Percentiles rank a stretch among this genome's conserved stretches.
Conservation (phyloP, 2,113 vertebrate genomes). For the Brienomyrus brachyistius region DNA sequence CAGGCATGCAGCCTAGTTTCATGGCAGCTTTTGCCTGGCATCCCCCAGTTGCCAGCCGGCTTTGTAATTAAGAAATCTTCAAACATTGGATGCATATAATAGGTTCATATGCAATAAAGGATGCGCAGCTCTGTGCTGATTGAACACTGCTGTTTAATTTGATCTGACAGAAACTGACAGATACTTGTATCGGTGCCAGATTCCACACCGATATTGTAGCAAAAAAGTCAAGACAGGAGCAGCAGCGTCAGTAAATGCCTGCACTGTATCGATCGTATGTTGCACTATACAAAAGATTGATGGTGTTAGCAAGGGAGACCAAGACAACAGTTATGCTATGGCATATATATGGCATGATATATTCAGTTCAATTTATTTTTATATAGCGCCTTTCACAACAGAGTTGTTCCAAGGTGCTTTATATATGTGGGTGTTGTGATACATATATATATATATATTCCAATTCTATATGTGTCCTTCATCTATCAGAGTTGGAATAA, state of each 20-base stretch:
- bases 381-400: neutral
- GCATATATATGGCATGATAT: neutral
- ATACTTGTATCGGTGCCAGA: neutral
- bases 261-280: neutral
- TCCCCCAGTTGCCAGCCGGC: neutral
- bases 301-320: neutral
- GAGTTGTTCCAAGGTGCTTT: neutral
- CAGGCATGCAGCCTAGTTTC: neutral
- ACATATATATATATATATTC: neutral
- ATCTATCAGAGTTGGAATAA: neutral
- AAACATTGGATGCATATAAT: neutral
- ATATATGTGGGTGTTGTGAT: neutral
- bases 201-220: neutral
- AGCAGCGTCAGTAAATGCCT: neutral
- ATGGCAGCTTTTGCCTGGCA: neutral
- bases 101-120: neutral
- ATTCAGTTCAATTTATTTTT: neutral
- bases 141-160: neutral
- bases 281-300: neutral
- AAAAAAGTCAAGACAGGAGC: neutral
- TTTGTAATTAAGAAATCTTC: slow-evolving; percentile 1
- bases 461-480: neutral
- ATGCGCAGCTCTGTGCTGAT: neutral
- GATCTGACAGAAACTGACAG: neutral
- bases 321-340: neutral